Conservation (phyloP, 1,140 invertebrate genomes). For the Nixonia krombeini region DNA sequence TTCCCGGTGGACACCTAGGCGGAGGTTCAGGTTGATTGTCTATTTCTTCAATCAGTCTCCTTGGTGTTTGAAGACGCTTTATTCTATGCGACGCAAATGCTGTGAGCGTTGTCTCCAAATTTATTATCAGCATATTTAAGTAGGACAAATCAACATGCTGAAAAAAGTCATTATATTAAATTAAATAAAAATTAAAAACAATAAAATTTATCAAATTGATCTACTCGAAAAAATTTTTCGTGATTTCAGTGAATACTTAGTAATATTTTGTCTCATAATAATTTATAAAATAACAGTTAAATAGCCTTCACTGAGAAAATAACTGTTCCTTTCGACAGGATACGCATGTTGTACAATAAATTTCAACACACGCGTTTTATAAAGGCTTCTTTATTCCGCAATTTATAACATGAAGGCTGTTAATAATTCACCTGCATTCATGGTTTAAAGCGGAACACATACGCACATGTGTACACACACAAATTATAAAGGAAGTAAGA, state of each 20-base stretch:
- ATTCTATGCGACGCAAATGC: conserved; percentile 89
- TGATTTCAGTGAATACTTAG: no score
- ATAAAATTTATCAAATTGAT: conserved; percentile 4
- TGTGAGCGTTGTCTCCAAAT: conserved; percentile 80
- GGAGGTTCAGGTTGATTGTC: conserved; percentile 75
- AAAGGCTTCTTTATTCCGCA: conserved; percentile 29
- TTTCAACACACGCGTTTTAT: conserved; percentile 30
- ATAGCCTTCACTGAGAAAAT: not conserved
- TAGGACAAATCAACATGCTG: conserved; percentile 80
- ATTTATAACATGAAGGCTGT: conserved; percentile 13
- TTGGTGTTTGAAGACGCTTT: conserved; percentile 80
- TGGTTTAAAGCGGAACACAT: conserved; percentile 13
- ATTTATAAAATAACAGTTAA: not conserved
- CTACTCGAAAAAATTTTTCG: not conserved
- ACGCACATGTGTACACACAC: no score
- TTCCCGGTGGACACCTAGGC: conserved; percentile 79
- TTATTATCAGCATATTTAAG: conserved; percentile 80
- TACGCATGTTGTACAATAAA: conserved; percentile 16
- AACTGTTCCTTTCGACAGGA: conserved; percentile 33
- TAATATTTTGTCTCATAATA: no score
- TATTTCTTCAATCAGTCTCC: conserved; percentile 84
- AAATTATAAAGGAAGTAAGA: not conserved
- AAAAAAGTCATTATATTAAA: conserved; percentile 56
- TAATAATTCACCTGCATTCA: conserved; percentile 16
- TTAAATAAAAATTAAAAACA: conserved; percentile 4